Base-by-base conservation (phyloP, 2,113 vertebrate species). In the Brachypodius melanocephalos region DNA sequence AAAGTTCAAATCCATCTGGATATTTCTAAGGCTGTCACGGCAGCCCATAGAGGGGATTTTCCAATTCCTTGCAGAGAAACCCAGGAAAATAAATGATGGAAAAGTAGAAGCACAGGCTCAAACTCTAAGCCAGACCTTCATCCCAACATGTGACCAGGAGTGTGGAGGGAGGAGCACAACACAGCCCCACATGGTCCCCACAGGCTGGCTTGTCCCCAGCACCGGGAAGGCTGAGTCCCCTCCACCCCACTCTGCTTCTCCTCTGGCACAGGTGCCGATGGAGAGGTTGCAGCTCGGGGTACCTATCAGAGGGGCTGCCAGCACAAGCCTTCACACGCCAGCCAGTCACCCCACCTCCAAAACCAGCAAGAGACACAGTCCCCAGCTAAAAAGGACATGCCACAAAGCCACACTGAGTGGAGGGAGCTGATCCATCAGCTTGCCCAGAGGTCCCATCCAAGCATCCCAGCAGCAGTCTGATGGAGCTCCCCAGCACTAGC, bases 81-180 rank as follows among this genome's bases (percentile, higher is more conserved):
- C 9, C 63, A 88, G 46, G 69, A 87, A 92, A 93, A 49, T 54
- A 61, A 61, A 76, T 20, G 34, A 86, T 0, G 9, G 72, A 79
- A 92, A 92, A 76, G 25, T 25, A 77, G 48, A 79, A 78, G 36
- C 48, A 69, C 11, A 34, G 43, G 38, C 45, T 88, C 38, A 25
- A 79, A 83, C 58, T 43, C 24, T n/a, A 78, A 78, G 26, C n/a
- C 75, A 75, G n/a, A 17, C 24, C 22, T 72, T 48, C 67, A 48
- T 24, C 34, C 65, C 5, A 8, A 54, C 34, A 62, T 2, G 1
- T 31, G 34, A 68, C 24, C 51, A 59, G 55, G 19, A 74, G 28
- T 1, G 0, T 0, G 0, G 66, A 49, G 15, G 28, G n/a, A 79
- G 8, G 34, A 65, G 9, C 6, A 1, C 0, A 1, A 34, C 24